Base-by-base conservation (phyloP, 64 coral and sea anemone genomes). In the Cladopsammia gracilis region DNA sequence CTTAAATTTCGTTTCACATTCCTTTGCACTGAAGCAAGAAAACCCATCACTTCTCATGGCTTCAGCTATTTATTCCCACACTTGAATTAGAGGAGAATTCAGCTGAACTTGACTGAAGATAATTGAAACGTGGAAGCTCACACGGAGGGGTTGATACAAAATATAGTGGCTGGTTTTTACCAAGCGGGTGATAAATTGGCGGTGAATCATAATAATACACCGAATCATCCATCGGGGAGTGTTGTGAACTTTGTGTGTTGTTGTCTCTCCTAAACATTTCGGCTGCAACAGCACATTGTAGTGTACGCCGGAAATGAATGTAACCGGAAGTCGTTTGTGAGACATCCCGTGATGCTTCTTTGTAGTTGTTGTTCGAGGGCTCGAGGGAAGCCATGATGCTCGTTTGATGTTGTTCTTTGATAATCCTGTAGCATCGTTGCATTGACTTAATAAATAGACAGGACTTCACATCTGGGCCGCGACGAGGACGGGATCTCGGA, bases 1-100 rank as follows among this genome's bases (percentile, higher is more conserved):
- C 20, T 89, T 62, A 34, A 89, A 34, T 7, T 89, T 77, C 60
- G 87, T 89, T 6, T 89, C 72, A 45, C 71, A 89, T 58, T 68
- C 56, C 74, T 47, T 89, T 25, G 23, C 72, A 77, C 74, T 56
- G 19, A 25, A 57, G 24, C 45, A 58, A 60, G 34, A 77, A 62
- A 13, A 7, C 14, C 87, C 87, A 58, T 77, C 74, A 19, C 22
- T 71, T 76, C 53, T 22, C 24, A 76, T 68, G 24, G 71, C 67
- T 20, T 88, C 72, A 70, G 65, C 72, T 24, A 74, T 76, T 88
- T 44, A 25, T 56, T 88, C 86, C 48, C 86, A 88, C 23, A 75
- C 56, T 47, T 76, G 60, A 62, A 62, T 62, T 16, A 62, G 2
- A 62, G 18, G 18, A 19, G 12, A 20, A 4, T 62, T 20, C 60